Evolutionary conservation across 2,113 vertebrate species (phyloP).

Genomic region (Brienomyrus brachyistius): DNA sequence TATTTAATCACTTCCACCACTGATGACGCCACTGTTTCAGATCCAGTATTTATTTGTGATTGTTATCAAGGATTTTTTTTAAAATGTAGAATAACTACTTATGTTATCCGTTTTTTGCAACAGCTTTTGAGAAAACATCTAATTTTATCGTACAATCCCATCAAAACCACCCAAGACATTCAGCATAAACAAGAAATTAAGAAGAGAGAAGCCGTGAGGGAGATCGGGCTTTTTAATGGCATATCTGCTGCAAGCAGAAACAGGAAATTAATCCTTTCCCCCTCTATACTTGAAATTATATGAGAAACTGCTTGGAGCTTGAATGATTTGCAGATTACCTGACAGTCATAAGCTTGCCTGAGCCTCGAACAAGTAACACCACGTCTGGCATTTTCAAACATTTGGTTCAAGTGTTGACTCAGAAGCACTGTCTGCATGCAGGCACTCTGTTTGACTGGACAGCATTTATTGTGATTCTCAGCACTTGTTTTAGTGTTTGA

Average conservation of each 20-base stretch:
- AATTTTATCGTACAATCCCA: neutral
- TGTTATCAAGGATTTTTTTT: neutral
- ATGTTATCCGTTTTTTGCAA: neutral
- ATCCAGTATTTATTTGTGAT: neutral
- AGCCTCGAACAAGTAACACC: constrained; percentile 35
- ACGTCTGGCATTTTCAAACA: constrained; percentile 34
- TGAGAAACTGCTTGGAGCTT: constrained; percentile 27
- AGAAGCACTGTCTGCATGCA: neutral
- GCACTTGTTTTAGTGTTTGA: neutral
- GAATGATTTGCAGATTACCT: constrained; percentile 49
- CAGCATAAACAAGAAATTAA: neutral
- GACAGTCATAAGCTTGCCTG: constrained; percentile 56
- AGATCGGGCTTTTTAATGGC: neutral
- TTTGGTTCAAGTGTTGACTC: constrained; percentile 16
- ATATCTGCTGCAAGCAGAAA: constrained; percentile 48
- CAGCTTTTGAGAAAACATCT: neutral
- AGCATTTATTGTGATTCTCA: neutral
- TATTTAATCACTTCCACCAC: neutral
- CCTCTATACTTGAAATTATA: constrained; percentile 46
- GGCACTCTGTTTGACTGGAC: neutral
- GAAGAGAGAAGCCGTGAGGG: neutral
- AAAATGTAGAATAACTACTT: neutral
- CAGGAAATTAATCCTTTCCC: constrained; percentile 53
- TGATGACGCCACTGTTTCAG: neutral
- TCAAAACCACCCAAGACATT: neutral